Evolutionary conservation across 2,888 invertebrate genomes (phyloP).

Genomic region (Leucozona laternaria): DNA sequence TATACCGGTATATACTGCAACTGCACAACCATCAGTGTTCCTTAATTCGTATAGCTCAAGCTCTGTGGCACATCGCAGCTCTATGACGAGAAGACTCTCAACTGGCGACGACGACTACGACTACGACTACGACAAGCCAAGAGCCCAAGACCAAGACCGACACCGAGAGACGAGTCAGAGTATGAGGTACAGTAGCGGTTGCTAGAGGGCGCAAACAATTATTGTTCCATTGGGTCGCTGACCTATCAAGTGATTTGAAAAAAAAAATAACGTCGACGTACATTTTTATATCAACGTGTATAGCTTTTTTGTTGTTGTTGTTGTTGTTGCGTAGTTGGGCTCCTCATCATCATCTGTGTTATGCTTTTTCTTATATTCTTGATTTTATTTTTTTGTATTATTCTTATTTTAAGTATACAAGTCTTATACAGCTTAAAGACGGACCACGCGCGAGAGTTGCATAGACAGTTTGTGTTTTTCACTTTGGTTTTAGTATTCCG

Average conservation of each 20-base stretch:
- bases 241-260: constrained; percentile 76
- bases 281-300: constrained; percentile 17
- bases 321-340: constrained; percentile 70
- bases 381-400: constrained; percentile 47
- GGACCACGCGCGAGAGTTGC: constrained; percentile 1
- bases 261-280: constrained; percentile 56
- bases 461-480: constrained; percentile 32
- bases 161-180: constrained; percentile 26
- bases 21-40: constrained; percentile 32
- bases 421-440: background rate
- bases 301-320: constrained; percentile 25
- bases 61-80: constrained; percentile 37
- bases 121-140: constrained; percentile 24
- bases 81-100: constrained; percentile 52
- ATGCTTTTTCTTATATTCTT: constrained; percentile 67
- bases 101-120: constrained; percentile 31
- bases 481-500: constrained; percentile 48
- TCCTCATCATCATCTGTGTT: constrained; percentile 59
- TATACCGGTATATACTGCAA: background rate
- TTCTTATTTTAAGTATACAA: constrained; percentile 53
- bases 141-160: constrained; percentile 11
- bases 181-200: constrained; percentile 71
- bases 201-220: constrained; percentile 76
- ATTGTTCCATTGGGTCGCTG: constrained; percentile 76
- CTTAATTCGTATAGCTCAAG: constrained; percentile 57